Base-by-base conservation (phyloP, 2,888 invertebrate species). In the Emmelina monodactyla region DNA sequence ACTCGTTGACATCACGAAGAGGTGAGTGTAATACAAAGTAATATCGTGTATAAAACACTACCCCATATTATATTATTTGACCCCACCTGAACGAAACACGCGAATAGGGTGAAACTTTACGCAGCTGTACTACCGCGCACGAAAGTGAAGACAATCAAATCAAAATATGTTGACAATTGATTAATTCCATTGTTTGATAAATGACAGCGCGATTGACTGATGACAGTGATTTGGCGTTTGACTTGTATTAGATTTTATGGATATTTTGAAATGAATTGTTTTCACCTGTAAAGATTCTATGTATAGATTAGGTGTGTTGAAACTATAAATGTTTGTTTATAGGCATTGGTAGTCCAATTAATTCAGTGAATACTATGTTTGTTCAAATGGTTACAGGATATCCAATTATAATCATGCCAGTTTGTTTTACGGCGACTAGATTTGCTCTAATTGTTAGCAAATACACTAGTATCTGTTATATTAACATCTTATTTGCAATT, bases 21-120 rank as follows among this genome's bases (percentile, higher is more conserved):
- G 46, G 43, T 51, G 48, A 53, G 50, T 48, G 55, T 63, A 61
- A 63, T 61, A 61, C 55, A 51, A 45, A 49, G 59, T 65, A 64
- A 61, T 62, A 53, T 58, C 55, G 58, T 58, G 65, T 65, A 62
- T 61, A 67, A 61, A 65, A 63, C 64, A 58, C 54, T n/a, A 25
- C 19, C 25, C 25, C 25, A n/a, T n/a, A n/a, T n/a, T n/a, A n/a
- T n/a, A n/a, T n/a, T 10, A 7, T 7, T 25, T 25, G n/a, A 25
- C 25, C 25, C 25, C 25, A 25, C 25, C 25, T 25, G 25, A 37
- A 38, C 29, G 47, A 43, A 55, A 57, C 61, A 63, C 67, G 53
- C 59, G 44, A 54, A 50, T 25, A 11, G 25, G 25, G 25, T 25
- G 25, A 25, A 25, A 10, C 25, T 7, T 4, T n/a, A 25, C 25